Percentiles rank a stretch among this genome's conserved stretches.
Conservation (phyloP, 2,797 vertebrate genomes). For the Streptopelia turtur region DNA sequence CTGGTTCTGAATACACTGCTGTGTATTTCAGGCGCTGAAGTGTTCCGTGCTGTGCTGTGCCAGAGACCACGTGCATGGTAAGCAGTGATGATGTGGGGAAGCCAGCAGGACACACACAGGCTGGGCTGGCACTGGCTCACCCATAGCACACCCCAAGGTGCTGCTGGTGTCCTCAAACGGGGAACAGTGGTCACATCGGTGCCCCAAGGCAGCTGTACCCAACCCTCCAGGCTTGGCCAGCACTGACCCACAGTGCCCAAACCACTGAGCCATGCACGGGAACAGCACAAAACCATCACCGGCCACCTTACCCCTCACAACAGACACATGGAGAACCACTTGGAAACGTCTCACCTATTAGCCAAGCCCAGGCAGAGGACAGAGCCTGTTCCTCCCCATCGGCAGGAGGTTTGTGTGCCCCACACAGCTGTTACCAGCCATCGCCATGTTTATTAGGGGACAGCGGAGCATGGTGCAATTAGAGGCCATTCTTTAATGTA, state of each 20-base stretch:
- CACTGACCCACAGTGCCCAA: rapidly evolving
- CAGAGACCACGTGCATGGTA: rapidly evolving
- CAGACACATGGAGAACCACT: rapidly evolving
- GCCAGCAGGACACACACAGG: rapidly evolving
- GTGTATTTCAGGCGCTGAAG: neutral
- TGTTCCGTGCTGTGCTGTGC: rapidly evolving
- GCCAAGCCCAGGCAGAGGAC: rapidly evolving
- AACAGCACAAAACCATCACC: neutral
- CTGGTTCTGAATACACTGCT: neutral
- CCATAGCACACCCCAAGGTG: rapidly evolving
- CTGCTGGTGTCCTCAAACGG: neutral
- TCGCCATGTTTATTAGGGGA: rapidly evolving
- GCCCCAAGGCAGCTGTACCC: no score
- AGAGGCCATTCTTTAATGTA: rapidly evolving
- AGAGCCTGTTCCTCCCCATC: rapidly evolving
- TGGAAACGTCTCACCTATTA: neutral
- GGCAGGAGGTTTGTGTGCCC: rapidly evolving
- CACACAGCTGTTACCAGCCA: neutral
- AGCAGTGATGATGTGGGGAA: neutral
- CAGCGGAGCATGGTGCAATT: neutral
- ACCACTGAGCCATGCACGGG: neutral
- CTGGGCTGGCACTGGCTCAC: neutral
- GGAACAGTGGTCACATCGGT: rapidly evolving
- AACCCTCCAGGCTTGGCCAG: no score
- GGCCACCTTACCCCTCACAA: rapidly evolving